Percentiles rank a stretch among this genome's conserved stretches.
Evolutionary conservation across 2,888 invertebrate species (phyloP).

Genomic region (Fragum whitleyi): DNA sequence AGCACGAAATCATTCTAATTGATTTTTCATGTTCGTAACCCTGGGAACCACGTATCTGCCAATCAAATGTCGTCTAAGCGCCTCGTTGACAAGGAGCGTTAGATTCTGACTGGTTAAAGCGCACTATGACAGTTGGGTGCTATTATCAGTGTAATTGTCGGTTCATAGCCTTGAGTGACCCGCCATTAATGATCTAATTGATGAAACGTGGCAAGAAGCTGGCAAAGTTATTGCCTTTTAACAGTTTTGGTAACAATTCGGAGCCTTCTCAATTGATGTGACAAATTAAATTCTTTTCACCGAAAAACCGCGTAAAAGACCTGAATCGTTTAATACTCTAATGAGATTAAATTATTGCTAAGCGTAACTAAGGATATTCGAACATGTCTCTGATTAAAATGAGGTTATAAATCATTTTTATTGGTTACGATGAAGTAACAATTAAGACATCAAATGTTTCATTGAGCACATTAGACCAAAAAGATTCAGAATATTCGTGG

Average conservation of each 20-base stretch:
- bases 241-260: constrained; percentile 47
- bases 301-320: constrained; percentile 37
- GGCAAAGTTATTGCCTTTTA: constrained; percentile 56
- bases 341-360: constrained; percentile 37
- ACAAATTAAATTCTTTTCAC: constrained; percentile 56
- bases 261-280: constrained; percentile 48
- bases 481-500: no score
- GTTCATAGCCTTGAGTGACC: constrained; percentile 53
- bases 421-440: constrained; percentile 17
- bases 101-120: constrained; percentile 28
- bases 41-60: constrained; percentile 36
- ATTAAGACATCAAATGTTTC: constrained; percentile 4
- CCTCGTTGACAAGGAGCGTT: constrained; percentile 32
- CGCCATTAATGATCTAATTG: constrained; percentile 55
- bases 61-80: constrained; percentile 50
- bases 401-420: constrained; percentile 21
- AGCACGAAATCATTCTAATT: constrained; percentile 17
- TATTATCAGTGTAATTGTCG: constrained; percentile 54
- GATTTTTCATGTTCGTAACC: constrained; percentile 30
- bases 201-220: constrained; percentile 51
- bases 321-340: constrained; percentile 31
- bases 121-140: constrained; percentile 43
- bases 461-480: neutral
- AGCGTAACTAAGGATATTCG: constrained; percentile 12
- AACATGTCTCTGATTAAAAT: constrained; percentile 22